Evolutionary conservation across 2,888 invertebrate species (phyloP).

Genomic region (Apodemia mormo): DNA sequence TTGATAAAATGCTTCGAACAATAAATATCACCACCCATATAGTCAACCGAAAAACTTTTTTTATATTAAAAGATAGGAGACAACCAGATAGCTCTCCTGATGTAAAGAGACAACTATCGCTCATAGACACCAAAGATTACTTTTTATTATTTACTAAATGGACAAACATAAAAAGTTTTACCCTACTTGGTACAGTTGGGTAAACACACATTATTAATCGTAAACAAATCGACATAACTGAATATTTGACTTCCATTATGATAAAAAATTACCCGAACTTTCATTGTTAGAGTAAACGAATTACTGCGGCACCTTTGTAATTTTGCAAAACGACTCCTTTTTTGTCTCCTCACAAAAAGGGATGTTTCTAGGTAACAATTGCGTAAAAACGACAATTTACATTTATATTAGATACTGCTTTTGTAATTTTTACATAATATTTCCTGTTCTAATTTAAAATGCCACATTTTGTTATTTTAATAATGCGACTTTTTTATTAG

Average conservation of each 20-base stretch:
- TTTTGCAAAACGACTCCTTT: not conserved
- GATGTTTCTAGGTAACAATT: constrained; percentile 7
- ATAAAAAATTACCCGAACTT: not conserved
- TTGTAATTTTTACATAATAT: not conserved
- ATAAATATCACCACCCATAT: no score
- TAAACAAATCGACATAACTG: not conserved
- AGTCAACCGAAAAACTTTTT: no score
- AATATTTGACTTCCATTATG: not conserved
- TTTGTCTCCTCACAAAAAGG: not conserved
- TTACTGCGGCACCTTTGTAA: constrained; percentile 14
- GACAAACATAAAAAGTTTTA: no score
- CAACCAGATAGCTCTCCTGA: no score
- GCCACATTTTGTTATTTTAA: not conserved
- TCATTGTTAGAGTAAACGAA: constrained; percentile 2
- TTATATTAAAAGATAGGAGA: no score
- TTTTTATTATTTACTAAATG: no score
- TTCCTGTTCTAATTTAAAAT: not conserved
- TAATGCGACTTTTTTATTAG: no score
- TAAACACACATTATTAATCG: not conserved
- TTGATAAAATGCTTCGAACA: no score
- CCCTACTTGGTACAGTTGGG: no score
- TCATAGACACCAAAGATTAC: no score
- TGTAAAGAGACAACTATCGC: no score
- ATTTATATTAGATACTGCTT: not conserved
- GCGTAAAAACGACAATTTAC: constrained; percentile 4